Evolutionary conservation across 1,140 invertebrate species (phyloP).

Genomic region (Zaprionus gabonicus): DNA sequence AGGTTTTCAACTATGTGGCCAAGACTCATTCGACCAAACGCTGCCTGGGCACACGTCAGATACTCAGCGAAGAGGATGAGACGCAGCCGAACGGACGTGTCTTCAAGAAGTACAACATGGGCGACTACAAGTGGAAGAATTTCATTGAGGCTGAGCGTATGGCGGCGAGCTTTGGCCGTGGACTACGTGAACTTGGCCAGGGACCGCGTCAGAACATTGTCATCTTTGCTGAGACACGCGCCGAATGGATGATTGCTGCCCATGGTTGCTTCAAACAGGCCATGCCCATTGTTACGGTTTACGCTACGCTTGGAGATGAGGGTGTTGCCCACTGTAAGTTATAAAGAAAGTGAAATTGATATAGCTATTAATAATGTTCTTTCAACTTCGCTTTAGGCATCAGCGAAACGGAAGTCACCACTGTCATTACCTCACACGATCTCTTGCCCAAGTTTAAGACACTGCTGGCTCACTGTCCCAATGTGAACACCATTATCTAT

Average conservation of each 20-base stretch:
- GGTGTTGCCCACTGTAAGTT: constrained; percentile 93
- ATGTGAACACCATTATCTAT: constrained; percentile 92
- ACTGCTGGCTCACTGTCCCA: constrained; percentile 88
- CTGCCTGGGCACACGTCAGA: constrained; percentile 95
- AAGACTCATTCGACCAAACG: constrained; percentile 89
- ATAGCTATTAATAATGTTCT: constrained; percentile 10
- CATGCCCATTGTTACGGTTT: constrained; percentile 97
- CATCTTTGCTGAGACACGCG: constrained; percentile 98
- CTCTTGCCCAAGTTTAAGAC: constrained; percentile 95
- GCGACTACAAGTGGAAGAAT: constrained; percentile 96
- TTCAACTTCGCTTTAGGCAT: constrained; percentile 85
- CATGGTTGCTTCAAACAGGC: constrained; percentile 97
- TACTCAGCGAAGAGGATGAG: constrained; percentile 97
- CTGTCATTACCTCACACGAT: constrained; percentile 95
- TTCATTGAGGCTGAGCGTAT: constrained; percentile 92
- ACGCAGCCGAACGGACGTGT: constrained; percentile 95
- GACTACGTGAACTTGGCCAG: constrained; percentile 89
- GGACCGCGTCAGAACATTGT: constrained; percentile 90
- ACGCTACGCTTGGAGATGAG: constrained; percentile 98
- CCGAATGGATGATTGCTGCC: constrained; percentile 98
- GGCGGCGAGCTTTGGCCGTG: constrained; percentile 91
- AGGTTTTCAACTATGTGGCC: constrained; percentile 92
- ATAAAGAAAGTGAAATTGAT: neutral
- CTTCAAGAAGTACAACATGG: constrained; percentile 98
- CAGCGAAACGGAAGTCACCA: constrained; percentile 97